Evolutionary conservation across 2,113 vertebrate genomes (phyloP), one percentile per base, ranked within the genome.

Genomic region (Aix galericulata): DNA sequence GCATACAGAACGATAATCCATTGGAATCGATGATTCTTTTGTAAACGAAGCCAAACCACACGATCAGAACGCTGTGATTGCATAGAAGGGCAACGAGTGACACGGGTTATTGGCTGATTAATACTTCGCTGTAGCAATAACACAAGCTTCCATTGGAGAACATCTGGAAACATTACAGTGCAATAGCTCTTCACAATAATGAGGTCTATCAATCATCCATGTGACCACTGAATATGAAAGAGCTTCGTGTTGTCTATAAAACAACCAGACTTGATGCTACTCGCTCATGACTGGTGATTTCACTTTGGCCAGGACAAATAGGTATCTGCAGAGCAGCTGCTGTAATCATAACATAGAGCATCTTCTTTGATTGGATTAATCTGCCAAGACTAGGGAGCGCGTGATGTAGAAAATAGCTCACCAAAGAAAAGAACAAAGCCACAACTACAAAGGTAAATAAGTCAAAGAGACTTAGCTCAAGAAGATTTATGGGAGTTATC

Each of bases 381-480:
- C 79, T 96, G 94, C 63, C 68, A 97, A 94, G 96, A 53, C 40
- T 31, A 55, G 20, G 16, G 91, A 93, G 77, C 22, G 48, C 87
- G 86, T 26, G n/a, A 72, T 89, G 40, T 55, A 68, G 93, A 95
- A 95, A 97, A 96, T 84, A 97, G 81, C 77, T 93, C 92, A 96
- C 94, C 88, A 96, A 97, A 97, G 93, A 90, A 94, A 97, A 97
- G 96, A 96, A 97, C 97, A 97, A 97, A 97, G 97, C 82, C 74
- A 69, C 85, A 93, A 93, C 96, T 96, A 97, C 88, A 94, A 96
- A 98, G 96, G 89, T 96, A 97, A 98, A 96, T 96, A 98, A 97
- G 97, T 97, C 97, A 96, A 94, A 97, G 93, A 91, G 87, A 94
- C 94, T 97, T 94, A 96, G 89, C 87, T 94, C 67, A 90, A 15